These are phyloP conservation scores for Tragelaphus scriptus DNA, from an alignment of 2,113 vertebrate genomes.

Conservation along the genomic window DNA sequence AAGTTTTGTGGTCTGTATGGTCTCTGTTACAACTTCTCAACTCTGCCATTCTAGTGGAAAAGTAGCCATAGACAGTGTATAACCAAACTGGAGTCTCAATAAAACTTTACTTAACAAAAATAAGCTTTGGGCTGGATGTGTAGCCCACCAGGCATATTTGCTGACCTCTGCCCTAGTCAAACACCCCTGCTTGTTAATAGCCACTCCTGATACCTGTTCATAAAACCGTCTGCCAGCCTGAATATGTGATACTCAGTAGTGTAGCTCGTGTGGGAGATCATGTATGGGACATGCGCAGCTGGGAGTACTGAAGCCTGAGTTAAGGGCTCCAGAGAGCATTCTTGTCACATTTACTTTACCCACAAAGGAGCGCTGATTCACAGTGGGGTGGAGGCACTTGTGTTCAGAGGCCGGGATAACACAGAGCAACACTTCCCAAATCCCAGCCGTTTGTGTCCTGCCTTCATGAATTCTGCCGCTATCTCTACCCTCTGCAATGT, in stretches of 20 bases:
- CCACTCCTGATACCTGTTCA: neutral
- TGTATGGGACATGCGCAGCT: neutral
- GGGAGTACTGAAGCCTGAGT: neutral
- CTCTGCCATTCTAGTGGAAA: neutral
- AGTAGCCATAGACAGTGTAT: neutral
- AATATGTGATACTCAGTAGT: neutral
- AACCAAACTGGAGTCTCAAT: neutral
- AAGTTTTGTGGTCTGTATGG: neutral
- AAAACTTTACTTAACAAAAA: neutral
- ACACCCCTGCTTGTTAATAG: neutral
- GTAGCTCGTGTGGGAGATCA: neutral
- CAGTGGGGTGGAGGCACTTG: neutral
- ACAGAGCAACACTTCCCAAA: neutral
- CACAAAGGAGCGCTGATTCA: neutral
- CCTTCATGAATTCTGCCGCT: neutral
- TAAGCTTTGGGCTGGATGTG: neutral
- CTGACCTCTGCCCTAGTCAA: neutral
- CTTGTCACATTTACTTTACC: neutral
- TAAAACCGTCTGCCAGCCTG: neutral
- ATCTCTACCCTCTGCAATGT: neutral
- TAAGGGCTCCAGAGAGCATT: neutral
- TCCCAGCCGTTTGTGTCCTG: neutral
- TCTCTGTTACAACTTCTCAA: neutral
- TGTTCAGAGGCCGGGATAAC: neutral
- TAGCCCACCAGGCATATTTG: neutral